Evolutionary conservation across 2,113 vertebrate species (phyloP).

Genomic region (Periophthalmodon schlosseri): DNA sequence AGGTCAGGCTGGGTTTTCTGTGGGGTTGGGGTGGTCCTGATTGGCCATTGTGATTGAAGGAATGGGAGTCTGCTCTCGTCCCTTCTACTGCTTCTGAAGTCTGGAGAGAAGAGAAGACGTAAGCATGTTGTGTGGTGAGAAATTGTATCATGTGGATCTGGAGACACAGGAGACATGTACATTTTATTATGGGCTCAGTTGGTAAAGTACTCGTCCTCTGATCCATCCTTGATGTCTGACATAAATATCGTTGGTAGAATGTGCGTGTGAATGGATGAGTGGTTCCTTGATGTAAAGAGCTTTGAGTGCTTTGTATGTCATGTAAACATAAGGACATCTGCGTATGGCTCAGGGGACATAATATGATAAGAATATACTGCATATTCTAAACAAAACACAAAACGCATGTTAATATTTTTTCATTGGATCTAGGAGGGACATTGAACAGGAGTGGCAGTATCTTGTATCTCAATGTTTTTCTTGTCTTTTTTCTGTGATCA

Average conservation of each 20-base stretch:
- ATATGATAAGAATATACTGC: too few relatives aligned
- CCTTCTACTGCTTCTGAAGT: conserved; percentile 40
- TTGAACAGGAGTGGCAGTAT: not conserved
- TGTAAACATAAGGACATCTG: not conserved
- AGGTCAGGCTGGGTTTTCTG: conserved; percentile 23
- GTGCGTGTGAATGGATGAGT: too few relatives aligned
- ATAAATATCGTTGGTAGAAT: too few relatives aligned
- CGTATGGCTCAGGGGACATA: not conserved
- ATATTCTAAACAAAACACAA: not conserved
- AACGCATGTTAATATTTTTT: not conserved
- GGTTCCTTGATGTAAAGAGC: too few relatives aligned
- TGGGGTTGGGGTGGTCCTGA: conserved; percentile 21
- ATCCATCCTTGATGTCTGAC: too few relatives aligned
- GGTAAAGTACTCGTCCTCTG: too few relatives aligned
- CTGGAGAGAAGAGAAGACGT: conserved; percentile 39
- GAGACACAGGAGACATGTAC: too few relatives aligned
- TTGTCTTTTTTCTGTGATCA: too few relatives aligned
- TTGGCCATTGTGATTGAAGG: conserved; percentile 29
- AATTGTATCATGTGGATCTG: too few relatives aligned
- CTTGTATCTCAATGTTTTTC: too few relatives aligned
- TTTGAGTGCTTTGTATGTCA: too few relatives aligned
- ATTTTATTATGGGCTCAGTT: too few relatives aligned
- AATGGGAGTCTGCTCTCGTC: conserved; percentile 54
- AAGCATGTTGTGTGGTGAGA: not conserved
- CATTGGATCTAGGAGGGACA: not conserved